A percentile compares a stretch with the other conserved stretches of the same genome.
These are phyloP conservation scores for Philhelius pedissequus DNA, from an alignment of 2,888 invertebrate genomes.

Conservation along the genomic window DNA sequence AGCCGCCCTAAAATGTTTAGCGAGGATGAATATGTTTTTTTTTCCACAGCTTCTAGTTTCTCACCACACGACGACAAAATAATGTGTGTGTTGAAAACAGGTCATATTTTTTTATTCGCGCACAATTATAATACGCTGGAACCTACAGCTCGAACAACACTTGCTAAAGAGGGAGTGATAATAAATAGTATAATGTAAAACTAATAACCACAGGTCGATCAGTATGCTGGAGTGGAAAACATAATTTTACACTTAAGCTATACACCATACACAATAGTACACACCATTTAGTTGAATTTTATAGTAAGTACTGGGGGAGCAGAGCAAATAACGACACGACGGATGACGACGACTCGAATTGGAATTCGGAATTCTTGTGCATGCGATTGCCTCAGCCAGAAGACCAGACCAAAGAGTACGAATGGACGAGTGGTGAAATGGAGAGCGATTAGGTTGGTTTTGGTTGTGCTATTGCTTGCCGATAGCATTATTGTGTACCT, in stretches of 20 bases:
- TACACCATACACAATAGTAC: neutral
- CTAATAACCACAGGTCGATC: slow-evolving; percentile 1
- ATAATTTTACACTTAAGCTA: neutral
- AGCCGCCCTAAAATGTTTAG: slow-evolving; percentile 68
- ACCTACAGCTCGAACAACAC: neutral
- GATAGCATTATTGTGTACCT: slow-evolving; percentile 11
- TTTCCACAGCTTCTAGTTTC: slow-evolving; percentile 9
- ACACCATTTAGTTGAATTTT: slow-evolving; percentile 19
- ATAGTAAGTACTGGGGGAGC: slow-evolving; percentile 12
- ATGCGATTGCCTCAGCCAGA: slow-evolving; percentile 61
- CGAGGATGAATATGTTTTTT: slow-evolving; percentile 16
- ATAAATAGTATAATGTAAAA: slow-evolving; percentile 4
- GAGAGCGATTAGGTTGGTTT: slow-evolving; percentile 48
- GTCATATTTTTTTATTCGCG: slow-evolving; percentile 44
- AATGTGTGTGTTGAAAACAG: slow-evolving; percentile 43
- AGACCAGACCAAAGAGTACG: slow-evolving; percentile 52
- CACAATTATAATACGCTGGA: slow-evolving; percentile 17
- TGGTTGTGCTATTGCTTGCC: neutral
- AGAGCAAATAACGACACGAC: slow-evolving; percentile 16
- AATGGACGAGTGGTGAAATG: slow-evolving; percentile 62
- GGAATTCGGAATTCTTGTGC: slow-evolving; percentile 56
- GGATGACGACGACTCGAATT: slow-evolving; percentile 35
- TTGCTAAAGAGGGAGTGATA: neutral
- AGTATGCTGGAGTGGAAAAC: slow-evolving; percentile 5
- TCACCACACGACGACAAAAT: slow-evolving; percentile 56